Evolutionary conservation across 2,888 invertebrate genomes (phyloP), one percentile per base, ranked within the genome.

Genomic region (Oasisia sp.): DNA sequence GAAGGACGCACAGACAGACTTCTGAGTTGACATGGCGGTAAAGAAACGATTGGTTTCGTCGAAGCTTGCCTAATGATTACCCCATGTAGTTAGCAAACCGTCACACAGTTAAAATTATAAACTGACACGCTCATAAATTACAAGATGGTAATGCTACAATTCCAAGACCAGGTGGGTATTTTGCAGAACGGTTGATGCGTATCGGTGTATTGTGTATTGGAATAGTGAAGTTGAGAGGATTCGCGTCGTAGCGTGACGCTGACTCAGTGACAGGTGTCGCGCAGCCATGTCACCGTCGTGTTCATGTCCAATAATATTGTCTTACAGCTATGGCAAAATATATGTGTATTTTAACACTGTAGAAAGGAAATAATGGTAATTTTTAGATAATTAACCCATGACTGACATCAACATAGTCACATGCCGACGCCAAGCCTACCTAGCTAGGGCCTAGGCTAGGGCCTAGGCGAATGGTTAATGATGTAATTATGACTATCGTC

Each of bases 71-170:
- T 74, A 74, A 74, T n/a, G 74, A 27, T 74, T 74, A 74, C n/a
- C 74, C 74, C 74, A 27, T 74, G 27, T 74, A 74, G 74, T n/a
- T n/a, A 74, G 74, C 74, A 74, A 74, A 74, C 74, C 74, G 74
- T n/a, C 5, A 27, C 74, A 27, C 74, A 74, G 74, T 74, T 74
- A n/a, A 74, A 74, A 74, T 74, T 27, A n/a, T 74, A 74, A 74
- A 19, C 74, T 74, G 74, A n/a, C 74, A 27, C 74, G 74, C 74
- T 74, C 74, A 74, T 7, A 74, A 74, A 74, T 19, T 27, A 27
- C 74, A 74, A 74, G 74, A 74, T 74, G 74, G 74, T 74, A n/a
- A 19, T 74, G 74, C 27, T 74, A n/a, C 74, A 74, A 27, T 74
- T 74, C 27, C 74, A 74, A 74, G 74, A 74, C 7, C 74, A 74